Conservation (phyloP, 2,113 vertebrate genomes). For the Naja naja region DNA sequence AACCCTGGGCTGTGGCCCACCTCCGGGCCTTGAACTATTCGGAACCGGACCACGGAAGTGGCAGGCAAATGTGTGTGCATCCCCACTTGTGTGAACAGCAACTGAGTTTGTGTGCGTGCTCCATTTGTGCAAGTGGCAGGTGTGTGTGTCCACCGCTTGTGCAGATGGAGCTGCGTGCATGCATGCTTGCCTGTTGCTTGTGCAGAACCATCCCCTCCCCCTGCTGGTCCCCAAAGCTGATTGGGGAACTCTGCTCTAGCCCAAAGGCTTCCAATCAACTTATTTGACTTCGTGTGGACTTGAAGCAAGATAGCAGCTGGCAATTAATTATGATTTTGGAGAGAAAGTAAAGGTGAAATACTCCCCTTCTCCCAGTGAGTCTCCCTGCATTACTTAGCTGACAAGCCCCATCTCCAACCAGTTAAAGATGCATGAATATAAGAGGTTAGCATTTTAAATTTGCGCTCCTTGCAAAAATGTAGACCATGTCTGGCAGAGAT, state of each 20-base stretch:
- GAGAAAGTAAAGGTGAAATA: background rate
- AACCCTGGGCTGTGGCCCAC: background rate
- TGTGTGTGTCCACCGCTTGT: background rate
- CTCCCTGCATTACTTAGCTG: background rate
- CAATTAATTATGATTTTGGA: background rate
- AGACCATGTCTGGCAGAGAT: background rate
- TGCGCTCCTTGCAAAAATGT: background rate
- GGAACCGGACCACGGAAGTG: background rate
- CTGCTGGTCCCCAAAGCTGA: background rate
- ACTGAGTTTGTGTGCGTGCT: fast-evolving
- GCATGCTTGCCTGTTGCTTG: background rate
- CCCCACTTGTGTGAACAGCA: background rate
- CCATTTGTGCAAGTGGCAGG: background rate
- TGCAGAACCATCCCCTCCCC: background rate
- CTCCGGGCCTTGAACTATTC: background rate
- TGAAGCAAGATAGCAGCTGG: background rate
- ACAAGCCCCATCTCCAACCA: background rate
- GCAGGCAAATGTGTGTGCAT: fast-evolving
- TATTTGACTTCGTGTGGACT: background rate
- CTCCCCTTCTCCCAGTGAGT: background rate
- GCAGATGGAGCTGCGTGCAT: background rate
- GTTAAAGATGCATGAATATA: background rate
- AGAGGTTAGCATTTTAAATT: background rate
- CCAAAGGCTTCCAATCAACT: background rate
- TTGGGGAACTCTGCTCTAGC: background rate